phyloP scores from a whole-genome alignment of 2,888 invertebrate genomes.

The Cataglyphis livida region DNA sequence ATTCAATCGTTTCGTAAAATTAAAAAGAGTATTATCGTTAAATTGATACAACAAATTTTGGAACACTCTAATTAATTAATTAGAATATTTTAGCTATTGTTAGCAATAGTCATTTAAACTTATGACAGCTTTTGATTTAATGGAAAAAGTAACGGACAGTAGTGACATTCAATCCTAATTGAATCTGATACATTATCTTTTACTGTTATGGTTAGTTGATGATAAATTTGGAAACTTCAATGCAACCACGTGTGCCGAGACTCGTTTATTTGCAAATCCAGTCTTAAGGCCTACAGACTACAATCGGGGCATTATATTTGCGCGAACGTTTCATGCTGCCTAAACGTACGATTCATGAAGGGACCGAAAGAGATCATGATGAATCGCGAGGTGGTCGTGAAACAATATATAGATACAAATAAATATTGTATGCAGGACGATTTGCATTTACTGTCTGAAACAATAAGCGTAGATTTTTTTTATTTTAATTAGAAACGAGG shows the following conservation, averaged over 20 bases:
- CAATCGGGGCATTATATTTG: conserved; percentile 70
- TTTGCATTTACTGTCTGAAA: not conserved
- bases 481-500: not conserved
- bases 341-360: conserved; percentile 60
- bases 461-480: not conserved
- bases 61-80: not conserved
- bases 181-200: conserved; percentile 36
- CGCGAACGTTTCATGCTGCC: conserved; percentile 60
- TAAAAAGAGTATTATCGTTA: not conserved
- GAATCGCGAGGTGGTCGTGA: conserved; percentile 3
- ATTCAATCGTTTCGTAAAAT: not conserved
- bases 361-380: conserved; percentile 6
- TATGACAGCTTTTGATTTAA: not conserved
- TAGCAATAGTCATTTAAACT: not conserved
- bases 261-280: conserved; percentile 69
- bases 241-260: conserved; percentile 39
- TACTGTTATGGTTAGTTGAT: conserved; percentile 34
- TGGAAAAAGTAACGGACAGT: not conserved
- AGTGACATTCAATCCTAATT: conserved; percentile 37
- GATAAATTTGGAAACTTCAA: conserved; percentile 54
- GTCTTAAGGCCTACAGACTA: conserved; percentile 66
- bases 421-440: conserved; percentile 7
- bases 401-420: conserved; percentile 19
- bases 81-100: not conserved
- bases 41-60: not conserved